Base-by-base conservation (phyloP, 2,113 vertebrate genomes). In the Alethe castanea region DNA sequence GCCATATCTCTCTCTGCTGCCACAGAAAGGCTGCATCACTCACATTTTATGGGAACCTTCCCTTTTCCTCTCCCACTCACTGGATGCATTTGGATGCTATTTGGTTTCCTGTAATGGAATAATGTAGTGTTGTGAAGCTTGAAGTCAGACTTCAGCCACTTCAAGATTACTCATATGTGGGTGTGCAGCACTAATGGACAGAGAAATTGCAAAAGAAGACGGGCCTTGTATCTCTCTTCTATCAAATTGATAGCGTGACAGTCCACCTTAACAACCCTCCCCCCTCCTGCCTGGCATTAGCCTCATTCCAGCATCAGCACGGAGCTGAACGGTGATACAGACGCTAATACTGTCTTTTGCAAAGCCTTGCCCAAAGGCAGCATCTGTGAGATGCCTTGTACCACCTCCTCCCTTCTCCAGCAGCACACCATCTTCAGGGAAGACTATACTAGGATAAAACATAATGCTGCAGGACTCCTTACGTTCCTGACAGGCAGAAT, bases 231-330 rank as follows among this genome's bases (percentile, higher is more conserved):
- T 59, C 48, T 42, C 62, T 50, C 60, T 36, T 19, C 36, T 31
- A 47, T 48, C 72, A 60, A 22, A 86, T 52, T 60, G 42, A 48
- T 25, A 64, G 52, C 56, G 25, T 4, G 53, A 73, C 88, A 86
- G 88, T 84, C 93, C 80, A 67, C 94, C 95, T 95, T 95, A 95
- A 93, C 71, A 88, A 59, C 90, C 95, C 93, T 94, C 52, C 90
- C 95, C 88, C 92, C 66, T 94, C 74, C 84, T 11, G 62, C 44
- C 59, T 56, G 78, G 95, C 90, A 91, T 95, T 89, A 91, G 92
- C 92, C 92, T 93, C 74, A 73, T 88, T 86, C 84, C 93, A 94
- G 90, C 74, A 96, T 88, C 88, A 83, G 67, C 60, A 36, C 47
- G 3, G 66, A 67, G 79, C 62, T 22, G n/a, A 73, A 38, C 81